Evolutionary conservation across 1,140 invertebrate genomes (phyloP), one percentile per base, ranked within the genome.

Genomic region (Bombus terrestris): DNA sequence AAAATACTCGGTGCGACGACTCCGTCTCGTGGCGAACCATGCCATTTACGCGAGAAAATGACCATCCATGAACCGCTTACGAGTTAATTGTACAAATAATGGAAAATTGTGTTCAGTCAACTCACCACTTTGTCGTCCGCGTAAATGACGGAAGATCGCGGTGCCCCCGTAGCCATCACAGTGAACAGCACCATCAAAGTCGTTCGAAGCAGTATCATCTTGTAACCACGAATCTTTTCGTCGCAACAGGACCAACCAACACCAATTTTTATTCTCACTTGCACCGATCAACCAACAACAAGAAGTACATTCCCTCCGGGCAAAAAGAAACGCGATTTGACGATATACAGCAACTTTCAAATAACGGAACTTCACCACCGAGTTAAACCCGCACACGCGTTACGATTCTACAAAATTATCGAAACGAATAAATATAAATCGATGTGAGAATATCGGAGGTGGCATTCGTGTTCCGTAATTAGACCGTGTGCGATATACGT

Each of bases 111-210:
- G 59, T 62, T 62, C 28, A n/a, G 59, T 62, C 59, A 18, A 93
- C 92, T 94, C 88, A 94, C 93, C 92, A 92, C 91, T 90, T 83
- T 89, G 75, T 94, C 93, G 62, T 94, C 93, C 64, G 90, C 93
- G 80, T 93, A 94, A 47, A 93, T 91, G 68, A 83, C 53, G 59
- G 91, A 92, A 66, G 85, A 87, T 62, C 62, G 79, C 66, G 87
- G 88, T 72, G 87, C 84, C 74, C 88, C 88, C 5, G 41, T 59
- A 25, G 76, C 85, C 25, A 90, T 75, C 71, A 85, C 74, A 68
- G 62, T 59, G 64, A 89, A 75, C 41, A 92, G 62, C 78, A 86
- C 84, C 68, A 64, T 84, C 62, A 88, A 18, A 32, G 72, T 66
- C 25, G 86, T 41, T 53, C 82, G 75, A 41, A 77, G 78, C 39